phyloP scores from a whole-genome alignment of 2,888 invertebrate species.

The Erpobdella octoculata region DNA sequence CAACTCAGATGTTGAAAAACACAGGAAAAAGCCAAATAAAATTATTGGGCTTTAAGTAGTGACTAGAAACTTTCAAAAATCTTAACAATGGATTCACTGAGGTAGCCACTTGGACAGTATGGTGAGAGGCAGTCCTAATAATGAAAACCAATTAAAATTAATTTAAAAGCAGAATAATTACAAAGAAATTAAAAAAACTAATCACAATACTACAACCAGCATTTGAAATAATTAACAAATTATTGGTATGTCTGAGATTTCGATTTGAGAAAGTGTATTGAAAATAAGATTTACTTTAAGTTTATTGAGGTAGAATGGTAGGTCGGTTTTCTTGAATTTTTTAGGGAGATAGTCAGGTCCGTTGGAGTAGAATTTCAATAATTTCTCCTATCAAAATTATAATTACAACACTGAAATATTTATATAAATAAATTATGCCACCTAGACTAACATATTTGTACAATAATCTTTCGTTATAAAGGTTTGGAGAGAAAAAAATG shows the following conservation, averaged over 20 bases:
- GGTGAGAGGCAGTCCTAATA: not conserved
- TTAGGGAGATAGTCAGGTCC: constrained; percentile 4
- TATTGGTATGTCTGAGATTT: too few relatives aligned
- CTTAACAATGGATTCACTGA: constrained; percentile 5
- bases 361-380: not conserved
- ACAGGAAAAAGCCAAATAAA: not conserved
- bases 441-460: too few relatives aligned
- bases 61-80: not conserved
- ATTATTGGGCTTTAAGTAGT: too few relatives aligned
- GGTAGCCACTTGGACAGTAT: not conserved
- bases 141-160: not conserved
- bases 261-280: not conserved
- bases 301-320: not conserved
- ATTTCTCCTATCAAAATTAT: not conserved
- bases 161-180: not conserved
- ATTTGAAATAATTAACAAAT: not conserved
- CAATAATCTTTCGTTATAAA: too few relatives aligned
- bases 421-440: too few relatives aligned
- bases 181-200: not conserved
- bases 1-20: not conserved
- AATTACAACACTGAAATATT: too few relatives aligned
- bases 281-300: not conserved
- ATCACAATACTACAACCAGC: not conserved
- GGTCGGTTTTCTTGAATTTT: not conserved
- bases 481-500: too few relatives aligned